Conservation (phyloP, 1,140 invertebrate species). For the Drosophila obscura region DNA sequence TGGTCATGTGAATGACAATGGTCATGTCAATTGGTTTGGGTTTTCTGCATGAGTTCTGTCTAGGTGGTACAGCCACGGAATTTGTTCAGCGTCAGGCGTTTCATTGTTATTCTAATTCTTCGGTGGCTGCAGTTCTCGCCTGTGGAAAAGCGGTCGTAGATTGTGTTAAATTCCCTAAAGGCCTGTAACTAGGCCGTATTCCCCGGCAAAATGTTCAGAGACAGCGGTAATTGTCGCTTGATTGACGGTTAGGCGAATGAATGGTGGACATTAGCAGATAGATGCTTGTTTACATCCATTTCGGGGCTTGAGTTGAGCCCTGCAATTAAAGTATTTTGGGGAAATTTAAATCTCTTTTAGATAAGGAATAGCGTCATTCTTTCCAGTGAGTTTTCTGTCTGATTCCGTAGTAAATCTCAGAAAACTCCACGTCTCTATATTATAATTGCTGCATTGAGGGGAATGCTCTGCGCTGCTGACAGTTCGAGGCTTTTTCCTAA, state of each 20-base stretch:
- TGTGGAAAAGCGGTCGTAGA: constrained; percentile 33
- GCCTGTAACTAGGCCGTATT: constrained; percentile 37
- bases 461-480: not conserved
- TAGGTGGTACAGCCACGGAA: constrained; percentile 53
- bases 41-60: constrained; percentile 56
- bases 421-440: too few species aligned
- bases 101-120: constrained; percentile 74
- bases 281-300: not conserved
- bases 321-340: not conserved
- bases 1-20: constrained; percentile 71
- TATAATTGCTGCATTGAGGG: constrained; percentile 5
- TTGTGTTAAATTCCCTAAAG: constrained; percentile 62
- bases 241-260: constrained; percentile 51
- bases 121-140: constrained; percentile 40
- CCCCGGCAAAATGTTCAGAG: constrained; percentile 28
- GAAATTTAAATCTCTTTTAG: not conserved
- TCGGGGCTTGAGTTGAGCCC: not conserved
- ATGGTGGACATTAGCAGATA: constrained; percentile 28
- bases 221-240: constrained; percentile 43
- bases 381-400: too few species aligned
- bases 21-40: constrained; percentile 69
- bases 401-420: too few species aligned
- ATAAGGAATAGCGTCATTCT: too few species aligned
- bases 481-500: constrained; percentile 36
- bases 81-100: constrained; percentile 45